A percentile compares a stretch with the other conserved stretches of the same genome.
phyloP scores from a whole-genome alignment of 2,113 vertebrate species.

The Macaca mulatta region DNA sequence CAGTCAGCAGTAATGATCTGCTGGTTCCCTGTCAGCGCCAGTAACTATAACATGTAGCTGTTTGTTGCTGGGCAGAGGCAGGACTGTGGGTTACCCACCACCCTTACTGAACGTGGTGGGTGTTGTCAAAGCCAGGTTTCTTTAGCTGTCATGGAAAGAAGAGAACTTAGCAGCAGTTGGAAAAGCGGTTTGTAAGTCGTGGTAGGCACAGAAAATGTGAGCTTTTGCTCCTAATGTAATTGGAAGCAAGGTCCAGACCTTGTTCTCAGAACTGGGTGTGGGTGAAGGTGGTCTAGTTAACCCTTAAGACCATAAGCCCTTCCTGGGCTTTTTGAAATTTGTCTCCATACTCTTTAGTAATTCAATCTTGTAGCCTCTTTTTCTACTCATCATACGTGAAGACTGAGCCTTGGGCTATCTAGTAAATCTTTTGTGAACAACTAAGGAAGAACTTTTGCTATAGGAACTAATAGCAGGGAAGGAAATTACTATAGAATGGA shows the following conservation, averaged over 20 bases:
- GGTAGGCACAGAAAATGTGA: not conserved
- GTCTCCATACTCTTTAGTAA: not conserved
- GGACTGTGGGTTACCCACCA: fast-evolving
- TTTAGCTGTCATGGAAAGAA: not conserved
- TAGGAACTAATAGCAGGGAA: not conserved
- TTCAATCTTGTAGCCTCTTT: not conserved
- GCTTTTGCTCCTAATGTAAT: not conserved
- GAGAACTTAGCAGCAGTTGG: too few species aligned
- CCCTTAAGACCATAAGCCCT: too few species aligned
- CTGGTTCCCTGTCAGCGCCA: not conserved
- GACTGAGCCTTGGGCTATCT: not conserved
- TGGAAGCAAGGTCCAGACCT: not conserved
- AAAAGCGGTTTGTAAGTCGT: not conserved
- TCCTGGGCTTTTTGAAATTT: not conserved
- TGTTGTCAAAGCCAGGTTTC: not conserved
- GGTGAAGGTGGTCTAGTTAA: not conserved
- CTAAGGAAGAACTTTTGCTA: not conserved
- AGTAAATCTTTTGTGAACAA: not conserved
- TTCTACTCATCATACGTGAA: not conserved
- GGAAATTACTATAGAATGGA: not conserved
- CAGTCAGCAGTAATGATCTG: not conserved
- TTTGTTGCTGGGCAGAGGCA: not conserved
- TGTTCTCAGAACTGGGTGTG: not conserved
- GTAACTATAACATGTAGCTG: not conserved
- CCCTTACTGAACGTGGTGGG: fast-evolving